Conservation (phyloP, 2,113 vertebrate species). For the Cygnus atratus region DNA sequence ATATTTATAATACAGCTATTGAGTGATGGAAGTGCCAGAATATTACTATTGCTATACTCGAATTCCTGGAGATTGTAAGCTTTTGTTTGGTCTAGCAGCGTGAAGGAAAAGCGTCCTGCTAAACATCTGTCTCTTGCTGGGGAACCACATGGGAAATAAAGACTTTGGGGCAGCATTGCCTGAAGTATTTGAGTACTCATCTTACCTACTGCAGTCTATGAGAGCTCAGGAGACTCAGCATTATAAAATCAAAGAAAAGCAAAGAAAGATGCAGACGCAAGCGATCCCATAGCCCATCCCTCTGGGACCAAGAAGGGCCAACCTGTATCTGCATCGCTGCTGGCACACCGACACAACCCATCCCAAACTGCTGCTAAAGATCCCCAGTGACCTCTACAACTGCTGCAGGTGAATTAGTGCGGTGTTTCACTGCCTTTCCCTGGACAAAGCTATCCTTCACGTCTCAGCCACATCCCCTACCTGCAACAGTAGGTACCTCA, state of each 20-base stretch:
- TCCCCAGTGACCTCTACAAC: background rate
- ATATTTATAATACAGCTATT: constrained; percentile 59
- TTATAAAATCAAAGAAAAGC: background rate
- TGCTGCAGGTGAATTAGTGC: background rate
- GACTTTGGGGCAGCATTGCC: constrained; percentile 21
- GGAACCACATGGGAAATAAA: constrained; percentile 56
- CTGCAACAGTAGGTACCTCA: background rate
- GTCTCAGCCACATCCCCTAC: background rate
- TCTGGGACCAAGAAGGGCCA: background rate
- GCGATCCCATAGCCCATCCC: background rate
- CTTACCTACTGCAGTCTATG: background rate
- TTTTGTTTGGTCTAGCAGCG: constrained; percentile 49
- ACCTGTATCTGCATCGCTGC: background rate
- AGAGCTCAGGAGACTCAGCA: background rate
- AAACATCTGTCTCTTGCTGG: constrained; percentile 40
- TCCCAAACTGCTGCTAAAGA: background rate
- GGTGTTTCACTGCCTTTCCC: background rate
- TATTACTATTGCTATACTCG: constrained; percentile 42
- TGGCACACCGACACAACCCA: background rate
- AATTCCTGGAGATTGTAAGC: constrained; percentile 45
- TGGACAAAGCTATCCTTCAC: background rate
- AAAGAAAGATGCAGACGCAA: background rate
- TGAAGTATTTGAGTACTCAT: background rate
- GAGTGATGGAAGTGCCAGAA: constrained; percentile 56
- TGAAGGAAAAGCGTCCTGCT: constrained; percentile 34